phyloP scores from a whole-genome alignment of 2,113 vertebrate species.

The Zapus hudsonius region DNA sequence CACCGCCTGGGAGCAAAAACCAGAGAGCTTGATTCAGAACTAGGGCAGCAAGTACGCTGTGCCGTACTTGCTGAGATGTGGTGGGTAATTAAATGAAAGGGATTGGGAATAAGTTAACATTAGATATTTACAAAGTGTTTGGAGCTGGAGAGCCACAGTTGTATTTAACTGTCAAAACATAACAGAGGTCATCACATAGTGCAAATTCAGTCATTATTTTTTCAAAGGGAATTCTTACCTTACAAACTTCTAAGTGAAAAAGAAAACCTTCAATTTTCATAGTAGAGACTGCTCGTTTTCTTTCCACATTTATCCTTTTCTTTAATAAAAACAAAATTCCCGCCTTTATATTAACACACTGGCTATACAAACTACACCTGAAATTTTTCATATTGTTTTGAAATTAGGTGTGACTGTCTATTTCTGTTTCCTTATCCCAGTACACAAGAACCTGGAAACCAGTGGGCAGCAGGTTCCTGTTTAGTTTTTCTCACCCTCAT shows the following conservation, averaged over 20 bases:
- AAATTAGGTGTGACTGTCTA: background rate
- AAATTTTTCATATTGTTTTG: background rate
- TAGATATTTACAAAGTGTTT: background rate
- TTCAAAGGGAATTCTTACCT: background rate
- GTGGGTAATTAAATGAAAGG: background rate
- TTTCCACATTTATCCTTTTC: background rate
- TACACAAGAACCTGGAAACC: too few relatives aligned
- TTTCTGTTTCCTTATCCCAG: too few relatives aligned
- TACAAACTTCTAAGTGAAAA: background rate
- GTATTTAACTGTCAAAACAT: background rate
- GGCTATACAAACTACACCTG: background rate
- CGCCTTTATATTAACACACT: background rate
- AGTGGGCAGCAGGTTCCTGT: too few relatives aligned
- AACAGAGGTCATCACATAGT: background rate
- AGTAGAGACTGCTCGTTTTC: background rate
- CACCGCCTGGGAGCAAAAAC: background rate
- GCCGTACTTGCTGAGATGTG: background rate
- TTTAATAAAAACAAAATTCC: background rate
- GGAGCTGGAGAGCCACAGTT: background rate
- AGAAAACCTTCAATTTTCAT: constrained; percentile 5
- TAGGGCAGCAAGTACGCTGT: background rate
- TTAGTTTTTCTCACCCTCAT: too few relatives aligned
- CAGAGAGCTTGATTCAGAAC: background rate
- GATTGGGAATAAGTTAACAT: background rate
- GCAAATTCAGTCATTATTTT: background rate